Conservation (phyloP, 2,113 vertebrate species). For the cat (Felis catus) region DNA sequence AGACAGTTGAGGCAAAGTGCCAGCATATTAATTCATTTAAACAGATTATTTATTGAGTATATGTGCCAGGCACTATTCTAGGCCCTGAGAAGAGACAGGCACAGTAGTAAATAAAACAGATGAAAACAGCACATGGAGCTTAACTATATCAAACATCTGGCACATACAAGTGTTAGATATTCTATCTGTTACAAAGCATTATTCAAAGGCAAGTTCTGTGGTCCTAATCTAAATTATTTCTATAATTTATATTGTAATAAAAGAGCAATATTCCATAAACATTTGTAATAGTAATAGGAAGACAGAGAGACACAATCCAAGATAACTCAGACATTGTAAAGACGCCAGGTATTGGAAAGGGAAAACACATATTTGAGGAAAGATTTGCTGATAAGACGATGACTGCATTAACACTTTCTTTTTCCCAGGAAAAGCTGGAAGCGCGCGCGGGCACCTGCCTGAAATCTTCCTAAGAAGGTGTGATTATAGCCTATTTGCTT, state of each 20-base stretch:
- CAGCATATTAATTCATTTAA: neutral
- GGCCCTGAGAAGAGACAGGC: neutral
- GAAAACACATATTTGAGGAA: conserved; percentile 6
- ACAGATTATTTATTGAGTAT: neutral
- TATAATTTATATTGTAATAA: neutral
- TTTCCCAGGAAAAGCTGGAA: neutral
- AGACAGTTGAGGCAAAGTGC: neutral
- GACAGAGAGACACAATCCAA: neutral
- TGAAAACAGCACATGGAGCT: neutral
- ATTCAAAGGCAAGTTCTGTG: neutral
- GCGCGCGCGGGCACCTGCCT: neutral
- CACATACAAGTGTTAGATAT: neutral
- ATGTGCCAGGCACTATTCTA: neutral
- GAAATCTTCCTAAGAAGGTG: neutral
- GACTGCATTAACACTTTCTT: neutral
- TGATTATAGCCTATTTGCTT: neutral
- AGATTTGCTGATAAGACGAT: neutral
- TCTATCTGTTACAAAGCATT: neutral
- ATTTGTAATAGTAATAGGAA: neutral
- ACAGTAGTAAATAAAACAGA: neutral
- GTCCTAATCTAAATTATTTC: neutral
- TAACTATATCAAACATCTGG: neutral
- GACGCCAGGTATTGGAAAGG: neutral
- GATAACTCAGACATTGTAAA: neutral
- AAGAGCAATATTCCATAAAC: neutral